Evolutionary conservation across 2,888 invertebrate species (phyloP).

Genomic region (Eupithecia subumbrata): DNA sequence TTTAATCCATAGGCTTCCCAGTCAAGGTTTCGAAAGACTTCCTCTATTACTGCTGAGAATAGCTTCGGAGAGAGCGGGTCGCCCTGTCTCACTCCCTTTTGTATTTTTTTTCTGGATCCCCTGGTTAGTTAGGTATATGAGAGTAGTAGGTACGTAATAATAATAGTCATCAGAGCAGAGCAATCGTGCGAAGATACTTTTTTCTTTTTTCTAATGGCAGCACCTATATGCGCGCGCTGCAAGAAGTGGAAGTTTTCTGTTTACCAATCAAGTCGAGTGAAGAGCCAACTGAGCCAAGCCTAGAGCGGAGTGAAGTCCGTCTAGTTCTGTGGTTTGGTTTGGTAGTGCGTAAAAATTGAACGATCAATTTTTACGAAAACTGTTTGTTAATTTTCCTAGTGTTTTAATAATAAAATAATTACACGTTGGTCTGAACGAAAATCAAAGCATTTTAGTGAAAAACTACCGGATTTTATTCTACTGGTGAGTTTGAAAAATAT

Average conservation of each 20-base stretch:
- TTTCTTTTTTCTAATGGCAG: conserved; percentile 52
- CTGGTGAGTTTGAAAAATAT: background rate
- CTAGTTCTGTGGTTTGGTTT: conserved; percentile 20
- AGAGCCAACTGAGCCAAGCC: too few species aligned
- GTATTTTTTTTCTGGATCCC: too few species aligned
- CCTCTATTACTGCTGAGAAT: too few species aligned
- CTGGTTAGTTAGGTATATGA: too few species aligned
- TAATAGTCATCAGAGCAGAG: too few species aligned
- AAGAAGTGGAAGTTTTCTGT: conserved; percentile 73
- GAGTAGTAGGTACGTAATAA: too few species aligned
- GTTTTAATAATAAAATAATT: conserved; percentile 19
- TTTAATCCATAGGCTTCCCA: too few species aligned
- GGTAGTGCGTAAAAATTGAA: conserved; percentile 55
- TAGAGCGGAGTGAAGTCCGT: conserved; percentile 53
- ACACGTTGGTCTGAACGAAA: background rate
- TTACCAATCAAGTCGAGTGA: conserved; percentile 76
- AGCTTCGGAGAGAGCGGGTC: too few species aligned
- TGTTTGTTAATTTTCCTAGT: conserved; percentile 44
- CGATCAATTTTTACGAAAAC: conserved; percentile 59
- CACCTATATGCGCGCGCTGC: conserved; percentile 76
- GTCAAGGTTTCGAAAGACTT: too few species aligned
- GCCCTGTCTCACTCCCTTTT: too few species aligned
- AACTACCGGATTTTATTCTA: background rate
- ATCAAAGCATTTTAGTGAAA: conserved; percentile 20
- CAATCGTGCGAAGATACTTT: conserved; percentile 8